Base-by-base conservation (phyloP, 1,140 invertebrate species). In the Eciton burchellii region DNA sequence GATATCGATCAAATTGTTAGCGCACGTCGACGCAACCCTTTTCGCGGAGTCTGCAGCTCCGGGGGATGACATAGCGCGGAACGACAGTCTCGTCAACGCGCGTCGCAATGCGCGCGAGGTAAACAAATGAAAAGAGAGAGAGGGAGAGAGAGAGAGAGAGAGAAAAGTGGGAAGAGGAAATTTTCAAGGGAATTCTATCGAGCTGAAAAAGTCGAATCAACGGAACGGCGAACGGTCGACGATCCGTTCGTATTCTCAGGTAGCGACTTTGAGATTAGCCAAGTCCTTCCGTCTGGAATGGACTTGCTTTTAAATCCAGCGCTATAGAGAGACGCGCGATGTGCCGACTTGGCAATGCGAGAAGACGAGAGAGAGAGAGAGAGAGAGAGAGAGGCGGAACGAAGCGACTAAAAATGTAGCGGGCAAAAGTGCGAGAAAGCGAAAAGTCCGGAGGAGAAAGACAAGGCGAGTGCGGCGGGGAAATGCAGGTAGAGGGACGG, bases 311-410 rank as follows among this genome's bases (percentile, higher is more conserved):
- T 79, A 79, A 79, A 79, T 79, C 41, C 74, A 16, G 12, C 14
- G 16, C n/a, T 21, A 35, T 26, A 19, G 52, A 57, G 4, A 29
- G 21, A n/a, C n/a, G 35, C n/a, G 52, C 62, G 35, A 77, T 43
- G 43, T 54, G 49, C 9, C 43, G 57, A 11, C 72, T 21, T n/a
- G 24, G 3, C n/a, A 41, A n/a, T 54, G n/a, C 14, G 56, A 49
- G 35, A 43, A 11, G 26, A 62, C 35, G 52, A 56, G 62, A 16
- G 62, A 26, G 49, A 56, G 24, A 71, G 65, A 70, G 77, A 52
- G 74, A 54, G 45, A 70, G 70, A 68, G 60, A 87, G 83, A 83
- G 62, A 72, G 59, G 76, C 63, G 74, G 72, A 74, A 41, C 21
- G 57, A 71, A 56, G 52, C 65, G 77, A 82, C 73, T 52, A 72